Evolutionary conservation across 2,113 vertebrate genomes (phyloP).

Genomic region (Fukomys damarensis): DNA sequence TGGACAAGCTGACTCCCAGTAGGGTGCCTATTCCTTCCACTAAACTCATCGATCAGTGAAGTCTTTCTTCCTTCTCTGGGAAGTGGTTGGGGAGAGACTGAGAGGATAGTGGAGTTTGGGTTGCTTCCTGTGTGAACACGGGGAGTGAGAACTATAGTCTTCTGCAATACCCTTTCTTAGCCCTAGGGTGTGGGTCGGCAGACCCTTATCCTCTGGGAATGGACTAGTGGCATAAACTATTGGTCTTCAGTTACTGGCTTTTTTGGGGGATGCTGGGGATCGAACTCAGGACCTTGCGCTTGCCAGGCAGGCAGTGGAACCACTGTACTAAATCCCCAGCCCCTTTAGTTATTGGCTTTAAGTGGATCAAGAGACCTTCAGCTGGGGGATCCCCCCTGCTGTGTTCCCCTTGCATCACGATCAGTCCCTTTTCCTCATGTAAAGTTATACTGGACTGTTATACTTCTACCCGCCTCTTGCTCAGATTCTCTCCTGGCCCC

Average conservation of each 20-base stretch:
- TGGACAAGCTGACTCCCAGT: not conserved
- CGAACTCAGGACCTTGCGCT: too few species aligned
- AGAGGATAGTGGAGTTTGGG: not conserved
- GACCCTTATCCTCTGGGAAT: not conserved
- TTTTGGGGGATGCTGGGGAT: too few species aligned
- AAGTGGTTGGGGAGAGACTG: not conserved
- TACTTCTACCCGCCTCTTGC: not conserved
- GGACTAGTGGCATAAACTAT: not conserved
- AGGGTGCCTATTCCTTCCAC: not conserved
- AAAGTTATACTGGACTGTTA: not conserved
- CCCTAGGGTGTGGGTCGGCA: not conserved
- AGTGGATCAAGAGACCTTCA: not conserved
- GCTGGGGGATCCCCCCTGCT: not conserved
- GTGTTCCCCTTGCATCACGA: not conserved
- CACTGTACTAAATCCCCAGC: too few species aligned
- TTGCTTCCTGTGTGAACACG: not conserved
- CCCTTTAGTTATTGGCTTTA: not conserved
- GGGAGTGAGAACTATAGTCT: not conserved
- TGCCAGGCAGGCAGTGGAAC: too few species aligned
- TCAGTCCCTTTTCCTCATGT: too few species aligned
- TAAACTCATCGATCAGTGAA: not conserved
- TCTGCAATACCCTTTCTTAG: not conserved
- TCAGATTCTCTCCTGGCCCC: not conserved
- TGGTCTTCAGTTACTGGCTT: not conserved
- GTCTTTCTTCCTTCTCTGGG: not conserved